Evolutionary conservation across 1,140 invertebrate species (phyloP), one percentile per base, ranked within the genome.

Genomic region (Apis dorsata): DNA sequence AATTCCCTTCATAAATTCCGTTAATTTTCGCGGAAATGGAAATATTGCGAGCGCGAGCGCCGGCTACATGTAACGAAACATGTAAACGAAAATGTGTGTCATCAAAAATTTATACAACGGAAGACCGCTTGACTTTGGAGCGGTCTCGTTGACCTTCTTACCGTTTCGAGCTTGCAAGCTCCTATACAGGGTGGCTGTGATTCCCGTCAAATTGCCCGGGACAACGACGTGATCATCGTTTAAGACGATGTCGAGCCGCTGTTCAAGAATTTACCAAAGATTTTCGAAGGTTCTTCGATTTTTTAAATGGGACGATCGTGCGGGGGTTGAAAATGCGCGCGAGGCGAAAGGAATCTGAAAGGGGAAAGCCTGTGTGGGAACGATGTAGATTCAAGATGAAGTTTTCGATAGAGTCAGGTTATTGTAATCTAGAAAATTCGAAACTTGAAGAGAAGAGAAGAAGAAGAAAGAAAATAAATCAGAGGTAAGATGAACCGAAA

Each of bases 121-220:
- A 76, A 76, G 60, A 76, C 74, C 60, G 65, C 74, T 76, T n/a
- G 60, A 34, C 28, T 53, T 62, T 76, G 73, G n/a, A 75, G 59
- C 44, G 13, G 74, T 65, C 74, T 53, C 74, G 60, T 76, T 76
- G 74, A 76, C 74, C 74, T 76, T 76, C 44, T 76, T 76, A 63
- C 55, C 19, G 17, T 73, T 73, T 28, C 11, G n/a, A 17, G 0
- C 55, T 49, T 21, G 60, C 74, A 8, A 4, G n/a, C 17, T 11
- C 53, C 65, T 65, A 28, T 28, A 53, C 60, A 51, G 60, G 34
- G 60, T 28, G 60, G 60, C 24, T 65, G 34, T 60, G 49, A 28
- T 65, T 21, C 1, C 44, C 17, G 21, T 12, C 13, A 51, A 63
- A 65, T 57, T 65, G 17, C n/a, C n/a, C 21, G 13, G n/a, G 15